phyloP scores from a whole-genome alignment of 2,113 vertebrate species.

The Pituophis catenifer region DNA sequence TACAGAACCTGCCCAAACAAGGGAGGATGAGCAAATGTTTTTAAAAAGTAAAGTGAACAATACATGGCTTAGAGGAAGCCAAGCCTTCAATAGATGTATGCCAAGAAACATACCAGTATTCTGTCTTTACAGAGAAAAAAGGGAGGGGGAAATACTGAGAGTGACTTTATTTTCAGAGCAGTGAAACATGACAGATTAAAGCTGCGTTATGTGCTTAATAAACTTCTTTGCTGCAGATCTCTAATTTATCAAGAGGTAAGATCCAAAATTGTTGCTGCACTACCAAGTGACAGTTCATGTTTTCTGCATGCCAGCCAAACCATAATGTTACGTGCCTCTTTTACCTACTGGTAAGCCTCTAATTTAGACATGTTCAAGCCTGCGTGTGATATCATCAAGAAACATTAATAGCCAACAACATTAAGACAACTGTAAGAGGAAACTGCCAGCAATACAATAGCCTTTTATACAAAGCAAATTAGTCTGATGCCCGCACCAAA shows the following conservation, averaged over 20 bases:
- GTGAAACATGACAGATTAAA: conserved; percentile 17
- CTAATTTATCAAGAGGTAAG: conserved; percentile 55
- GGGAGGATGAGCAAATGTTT: not conserved
- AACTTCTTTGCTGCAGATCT: conserved; percentile 19
- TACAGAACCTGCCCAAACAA: conserved; percentile 4
- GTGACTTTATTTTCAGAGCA: not conserved
- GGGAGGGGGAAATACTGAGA: no score
- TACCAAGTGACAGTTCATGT: conserved; percentile 21
- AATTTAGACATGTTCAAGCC: conserved; percentile 28
- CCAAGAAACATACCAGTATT: not conserved
- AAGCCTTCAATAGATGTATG: not conserved
- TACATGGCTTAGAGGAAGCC: not conserved
- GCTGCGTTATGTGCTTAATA: not conserved
- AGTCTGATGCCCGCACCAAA: not conserved
- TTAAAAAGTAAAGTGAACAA: not conserved
- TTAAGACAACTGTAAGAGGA: not conserved
- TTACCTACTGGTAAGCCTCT: conserved; percentile 8
- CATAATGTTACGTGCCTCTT: conserved; percentile 48
- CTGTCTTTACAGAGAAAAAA: not conserved
- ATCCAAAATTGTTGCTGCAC: conserved; percentile 51
- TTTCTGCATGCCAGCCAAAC: not conserved
- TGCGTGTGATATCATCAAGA: conserved; percentile 23
- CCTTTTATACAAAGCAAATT: accelerated
- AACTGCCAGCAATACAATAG: not conserved
- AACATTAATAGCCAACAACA: not conserved